Evolutionary conservation across 2,888 invertebrate species (phyloP).

Genomic region (Aradus depressus): DNA sequence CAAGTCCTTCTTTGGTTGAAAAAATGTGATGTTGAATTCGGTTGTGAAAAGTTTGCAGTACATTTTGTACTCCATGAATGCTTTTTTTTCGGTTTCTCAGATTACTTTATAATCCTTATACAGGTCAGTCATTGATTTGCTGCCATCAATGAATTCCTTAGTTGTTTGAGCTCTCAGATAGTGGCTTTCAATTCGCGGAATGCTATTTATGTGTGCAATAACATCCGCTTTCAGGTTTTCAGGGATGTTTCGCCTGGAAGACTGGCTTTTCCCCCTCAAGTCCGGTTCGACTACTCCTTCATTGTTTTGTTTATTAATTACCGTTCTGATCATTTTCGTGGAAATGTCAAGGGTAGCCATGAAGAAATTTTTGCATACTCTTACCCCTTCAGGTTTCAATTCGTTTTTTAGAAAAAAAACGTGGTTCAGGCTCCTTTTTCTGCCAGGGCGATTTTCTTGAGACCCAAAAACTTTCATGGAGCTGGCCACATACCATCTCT

Average conservation of each 20-base stretch:
- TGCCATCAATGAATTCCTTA: slow-evolving; percentile 32
- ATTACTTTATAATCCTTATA: slow-evolving; percentile 11
- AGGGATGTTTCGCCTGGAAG: slow-evolving; percentile 5
- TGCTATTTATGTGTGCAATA: background rate
- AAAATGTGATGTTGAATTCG: slow-evolving; percentile 10
- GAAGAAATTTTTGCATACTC: slow-evolving; percentile 3
- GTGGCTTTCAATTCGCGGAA: slow-evolving; percentile 29
- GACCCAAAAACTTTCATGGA: too few species aligned
- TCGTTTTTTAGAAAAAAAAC: background rate
- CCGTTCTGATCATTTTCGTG: background rate
- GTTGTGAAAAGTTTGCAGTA: background rate
- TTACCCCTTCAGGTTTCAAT: background rate
- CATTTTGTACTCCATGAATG: too few species aligned
- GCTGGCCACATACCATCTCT: background rate
- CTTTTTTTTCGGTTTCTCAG: too few species aligned
- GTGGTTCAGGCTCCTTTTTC: slow-evolving; percentile 1
- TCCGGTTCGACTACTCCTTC: slow-evolving; percentile 1
- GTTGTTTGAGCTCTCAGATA: slow-evolving; percentile 29
- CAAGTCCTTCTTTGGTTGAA: slow-evolving; percentile 5
- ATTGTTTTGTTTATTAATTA: background rate
- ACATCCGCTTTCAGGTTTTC: slow-evolving; percentile 1
- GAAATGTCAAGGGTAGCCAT: slow-evolving; percentile 5
- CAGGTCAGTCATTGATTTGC: slow-evolving; percentile 26
- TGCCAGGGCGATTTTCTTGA: too few species aligned
- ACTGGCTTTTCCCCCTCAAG: slow-evolving; percentile 1